These are phyloP conservation scores for Mesochorus sp. DNA, from an alignment of 2,888 invertebrate species.

Conservation along the genomic window DNA sequence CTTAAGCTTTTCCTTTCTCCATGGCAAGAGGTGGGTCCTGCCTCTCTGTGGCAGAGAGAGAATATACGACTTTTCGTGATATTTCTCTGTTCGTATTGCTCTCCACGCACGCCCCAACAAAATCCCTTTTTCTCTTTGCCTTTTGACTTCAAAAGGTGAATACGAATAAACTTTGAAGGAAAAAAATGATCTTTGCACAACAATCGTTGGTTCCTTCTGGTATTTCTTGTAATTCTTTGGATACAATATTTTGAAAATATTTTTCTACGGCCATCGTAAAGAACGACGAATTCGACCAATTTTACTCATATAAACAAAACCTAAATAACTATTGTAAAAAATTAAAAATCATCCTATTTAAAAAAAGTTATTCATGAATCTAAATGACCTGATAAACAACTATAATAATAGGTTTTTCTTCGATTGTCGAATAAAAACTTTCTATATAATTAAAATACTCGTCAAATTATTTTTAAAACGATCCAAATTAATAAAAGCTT, in stretches of 20 bases:
- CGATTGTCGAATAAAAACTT: too few species aligned
- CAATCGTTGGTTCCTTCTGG: not conserved
- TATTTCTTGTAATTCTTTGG: not conserved
- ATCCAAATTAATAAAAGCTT: too few species aligned
- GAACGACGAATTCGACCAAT: too few species aligned
- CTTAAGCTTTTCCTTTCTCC: conserved; percentile 61
- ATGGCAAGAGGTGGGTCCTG: conserved; percentile 36
- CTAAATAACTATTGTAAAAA: too few species aligned
- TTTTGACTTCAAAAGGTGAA: conserved; percentile 31
- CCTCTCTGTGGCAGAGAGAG: conserved; percentile 32
- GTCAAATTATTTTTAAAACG: too few species aligned
- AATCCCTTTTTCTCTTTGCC: conserved; percentile 29
- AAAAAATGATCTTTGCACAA: conserved; percentile 48
- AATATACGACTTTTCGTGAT: conserved; percentile 55
- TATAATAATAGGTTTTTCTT: too few species aligned
- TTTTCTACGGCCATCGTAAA: too few species aligned
- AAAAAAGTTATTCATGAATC: too few species aligned
- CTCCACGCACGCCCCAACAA: conserved; percentile 14
- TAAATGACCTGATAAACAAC: too few species aligned
- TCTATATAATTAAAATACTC: too few species aligned
- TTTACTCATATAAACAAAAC: too few species aligned
- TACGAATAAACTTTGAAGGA: conserved; percentile 42
- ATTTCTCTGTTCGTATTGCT: conserved; percentile 37
- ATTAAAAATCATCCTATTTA: too few species aligned
- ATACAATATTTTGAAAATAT: not conserved